These are phyloP conservation scores for Drosophila limbata DNA, from an alignment of 2,888 invertebrate species.

Conservation along the genomic window DNA sequence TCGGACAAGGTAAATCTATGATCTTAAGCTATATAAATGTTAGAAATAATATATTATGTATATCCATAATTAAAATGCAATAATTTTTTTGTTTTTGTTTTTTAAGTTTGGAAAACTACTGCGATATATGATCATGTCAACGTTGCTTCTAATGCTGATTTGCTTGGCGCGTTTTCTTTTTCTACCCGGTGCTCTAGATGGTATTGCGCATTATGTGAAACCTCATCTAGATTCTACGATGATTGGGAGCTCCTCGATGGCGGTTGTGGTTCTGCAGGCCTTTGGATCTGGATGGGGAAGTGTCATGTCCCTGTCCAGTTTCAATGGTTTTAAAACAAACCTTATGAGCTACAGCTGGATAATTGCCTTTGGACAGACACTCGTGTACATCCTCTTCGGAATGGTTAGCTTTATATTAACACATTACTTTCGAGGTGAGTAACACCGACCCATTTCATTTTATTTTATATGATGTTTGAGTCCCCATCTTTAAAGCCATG, in stretches of 20 bases:
- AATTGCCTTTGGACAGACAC: constrained; percentile 71
- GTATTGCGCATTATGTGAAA: constrained; percentile 44
- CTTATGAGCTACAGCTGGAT: constrained; percentile 86
- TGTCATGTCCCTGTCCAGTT: constrained; percentile 92
- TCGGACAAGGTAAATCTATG: constrained; percentile 55
- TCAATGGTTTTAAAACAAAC: constrained; percentile 90
- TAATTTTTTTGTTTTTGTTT: no score
- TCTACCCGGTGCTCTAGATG: constrained; percentile 68
- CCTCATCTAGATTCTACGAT: constrained; percentile 21
- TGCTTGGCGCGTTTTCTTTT: constrained; percentile 74
- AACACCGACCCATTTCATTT: background rate
- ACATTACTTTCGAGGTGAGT: constrained; percentile 86
- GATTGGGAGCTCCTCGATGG: constrained; percentile 30
- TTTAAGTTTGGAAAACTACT: constrained; percentile 75
- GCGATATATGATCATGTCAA: constrained; percentile 62
- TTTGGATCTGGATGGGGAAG: constrained; percentile 95
- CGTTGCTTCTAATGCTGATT: constrained; percentile 60
- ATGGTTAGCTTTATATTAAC: constrained; percentile 89
- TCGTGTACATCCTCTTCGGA: constrained; percentile 86
- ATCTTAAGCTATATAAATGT: background rate
- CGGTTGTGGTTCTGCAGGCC: constrained; percentile 87
- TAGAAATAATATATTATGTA: no score
- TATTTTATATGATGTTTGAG: background rate
- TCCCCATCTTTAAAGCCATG: constrained; percentile 26
- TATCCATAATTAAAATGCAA: no score